These are phyloP conservation scores for Helicoverpa armigera DNA, from an alignment of 1,140 invertebrate genomes.

Conservation along the genomic window DNA sequence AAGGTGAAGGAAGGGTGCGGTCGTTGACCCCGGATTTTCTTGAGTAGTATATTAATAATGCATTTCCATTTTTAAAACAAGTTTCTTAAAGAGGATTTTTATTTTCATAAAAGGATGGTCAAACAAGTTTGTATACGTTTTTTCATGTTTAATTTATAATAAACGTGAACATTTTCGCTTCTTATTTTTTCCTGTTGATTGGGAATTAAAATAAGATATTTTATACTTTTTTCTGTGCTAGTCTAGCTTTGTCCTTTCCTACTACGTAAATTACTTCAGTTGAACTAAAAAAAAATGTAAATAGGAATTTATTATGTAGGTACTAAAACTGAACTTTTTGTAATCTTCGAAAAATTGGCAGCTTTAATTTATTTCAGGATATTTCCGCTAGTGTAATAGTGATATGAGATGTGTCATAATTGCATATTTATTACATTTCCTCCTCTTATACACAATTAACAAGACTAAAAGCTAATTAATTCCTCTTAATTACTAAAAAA, in stretches of 20 bases:
- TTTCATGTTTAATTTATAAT: background rate
- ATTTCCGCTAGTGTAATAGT: too few relatives aligned
- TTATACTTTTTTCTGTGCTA: background rate
- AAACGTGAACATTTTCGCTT: background rate
- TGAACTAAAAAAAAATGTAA: too few relatives aligned
- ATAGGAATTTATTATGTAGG: too few relatives aligned
- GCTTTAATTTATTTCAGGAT: too few relatives aligned
- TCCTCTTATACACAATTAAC: background rate
- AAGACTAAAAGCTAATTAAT: background rate
- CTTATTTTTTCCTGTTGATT: background rate
- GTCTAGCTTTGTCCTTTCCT: too few relatives aligned
- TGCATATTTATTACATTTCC: too few relatives aligned
- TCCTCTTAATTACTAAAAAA: background rate
- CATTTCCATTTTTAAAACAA: slow-evolving; percentile 12
- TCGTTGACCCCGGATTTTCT: background rate
- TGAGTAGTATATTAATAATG: background rate
- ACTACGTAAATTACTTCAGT: too few relatives aligned
- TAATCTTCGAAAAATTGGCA: too few relatives aligned
- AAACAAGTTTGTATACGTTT: background rate
- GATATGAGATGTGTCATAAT: too few relatives aligned
- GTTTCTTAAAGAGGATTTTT: background rate
- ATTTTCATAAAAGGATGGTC: background rate
- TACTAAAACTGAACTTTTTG: too few relatives aligned
- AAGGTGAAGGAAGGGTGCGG: background rate
- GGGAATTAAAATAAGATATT: background rate